These are phyloP conservation scores for Cheilosia impressa DNA, from an alignment of 2,888 invertebrate genomes.

Conservation along the genomic window DNA sequence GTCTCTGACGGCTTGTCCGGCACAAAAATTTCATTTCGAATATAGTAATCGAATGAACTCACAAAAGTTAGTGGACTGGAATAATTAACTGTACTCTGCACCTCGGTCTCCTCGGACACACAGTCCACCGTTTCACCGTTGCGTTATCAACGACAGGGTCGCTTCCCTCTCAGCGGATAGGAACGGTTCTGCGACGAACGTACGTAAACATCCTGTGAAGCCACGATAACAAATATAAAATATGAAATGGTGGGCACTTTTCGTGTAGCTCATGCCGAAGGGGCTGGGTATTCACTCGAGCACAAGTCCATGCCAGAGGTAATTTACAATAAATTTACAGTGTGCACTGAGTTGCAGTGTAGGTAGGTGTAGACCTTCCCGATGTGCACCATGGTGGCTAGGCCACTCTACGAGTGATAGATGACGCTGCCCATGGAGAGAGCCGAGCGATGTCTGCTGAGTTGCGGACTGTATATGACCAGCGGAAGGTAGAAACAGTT, in stretches of 20 bases:
- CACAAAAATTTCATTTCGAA: constrained; percentile 6
- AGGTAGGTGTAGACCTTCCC: not conserved
- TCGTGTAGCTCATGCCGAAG: not conserved
- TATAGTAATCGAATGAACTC: constrained; percentile 25
- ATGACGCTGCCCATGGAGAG: not conserved
- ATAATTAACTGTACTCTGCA: constrained; percentile 28
- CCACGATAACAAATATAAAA: constrained; percentile 31
- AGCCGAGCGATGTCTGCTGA: not conserved
- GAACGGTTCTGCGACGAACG: not conserved
- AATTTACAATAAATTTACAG: constrained; percentile 14
- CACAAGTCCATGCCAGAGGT: constrained; percentile 4
- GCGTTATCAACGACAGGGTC: not conserved
- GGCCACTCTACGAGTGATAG: constrained; percentile 1
- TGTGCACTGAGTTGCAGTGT: not conserved
- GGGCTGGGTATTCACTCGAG: constrained; percentile 1
- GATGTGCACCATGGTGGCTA: not conserved
- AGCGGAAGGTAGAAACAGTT: constrained; percentile 4
- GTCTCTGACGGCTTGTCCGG: not conserved
- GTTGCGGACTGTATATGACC: not conserved
- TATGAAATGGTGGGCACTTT: constrained; percentile 13
- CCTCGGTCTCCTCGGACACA: not conserved
- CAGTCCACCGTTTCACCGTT: not conserved
- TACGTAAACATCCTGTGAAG: constrained; percentile 22
- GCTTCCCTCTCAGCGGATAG: not conserved
- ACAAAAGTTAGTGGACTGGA: constrained; percentile 23